A percentile compares a stretch with the other conserved stretches of the same genome.
Evolutionary conservation across 1,140 invertebrate genomes (phyloP).

Genomic region (Apis cerana): DNA sequence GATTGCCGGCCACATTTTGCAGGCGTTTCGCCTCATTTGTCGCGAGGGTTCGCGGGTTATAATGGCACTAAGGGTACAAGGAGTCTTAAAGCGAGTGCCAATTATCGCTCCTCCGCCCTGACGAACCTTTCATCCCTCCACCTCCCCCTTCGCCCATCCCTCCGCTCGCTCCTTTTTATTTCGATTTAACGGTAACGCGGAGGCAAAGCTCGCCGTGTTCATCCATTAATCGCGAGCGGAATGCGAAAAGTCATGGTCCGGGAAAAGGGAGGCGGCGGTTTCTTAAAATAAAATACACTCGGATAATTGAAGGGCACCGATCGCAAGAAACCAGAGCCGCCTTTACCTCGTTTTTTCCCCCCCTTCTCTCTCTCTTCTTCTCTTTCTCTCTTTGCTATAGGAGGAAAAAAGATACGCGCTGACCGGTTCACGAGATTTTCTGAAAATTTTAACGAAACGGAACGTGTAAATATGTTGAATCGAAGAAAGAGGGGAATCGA

Average conservation of each 20-base stretch:
- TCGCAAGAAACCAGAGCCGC: slow-evolving; percentile 45
- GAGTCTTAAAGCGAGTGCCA: slow-evolving; percentile 57
- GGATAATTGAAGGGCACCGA: slow-evolving; percentile 53
- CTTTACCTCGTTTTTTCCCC: neutral
- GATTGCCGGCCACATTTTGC: neutral
- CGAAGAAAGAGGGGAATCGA: too few relatives aligned
- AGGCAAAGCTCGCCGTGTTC: slow-evolving; percentile 35
- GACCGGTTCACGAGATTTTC: too few relatives aligned
- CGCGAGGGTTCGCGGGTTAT: slow-evolving; percentile 55
- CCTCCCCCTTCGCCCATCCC: neutral
- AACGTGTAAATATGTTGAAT: too few relatives aligned
- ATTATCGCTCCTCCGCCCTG: slow-evolving; percentile 59
- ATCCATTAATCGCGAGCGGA: slow-evolving; percentile 55
- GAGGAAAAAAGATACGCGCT: neutral
- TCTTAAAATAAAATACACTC: slow-evolving; percentile 50
- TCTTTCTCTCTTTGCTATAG: neutral
- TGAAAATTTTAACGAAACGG: neutral
- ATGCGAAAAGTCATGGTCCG: slow-evolving; percentile 52
- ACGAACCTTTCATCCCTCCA: slow-evolving; percentile 23
- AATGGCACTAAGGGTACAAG: slow-evolving; percentile 45
- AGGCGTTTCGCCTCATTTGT: slow-evolving; percentile 56
- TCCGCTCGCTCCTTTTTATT: slow-evolving; percentile 25
- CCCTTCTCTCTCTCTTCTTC: neutral
- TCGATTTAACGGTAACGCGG: slow-evolving; percentile 37
- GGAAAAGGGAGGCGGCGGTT: slow-evolving; percentile 43